Evolutionary conservation across 2,113 vertebrate species (phyloP).

Genomic region (Albula goreensis): DNA sequence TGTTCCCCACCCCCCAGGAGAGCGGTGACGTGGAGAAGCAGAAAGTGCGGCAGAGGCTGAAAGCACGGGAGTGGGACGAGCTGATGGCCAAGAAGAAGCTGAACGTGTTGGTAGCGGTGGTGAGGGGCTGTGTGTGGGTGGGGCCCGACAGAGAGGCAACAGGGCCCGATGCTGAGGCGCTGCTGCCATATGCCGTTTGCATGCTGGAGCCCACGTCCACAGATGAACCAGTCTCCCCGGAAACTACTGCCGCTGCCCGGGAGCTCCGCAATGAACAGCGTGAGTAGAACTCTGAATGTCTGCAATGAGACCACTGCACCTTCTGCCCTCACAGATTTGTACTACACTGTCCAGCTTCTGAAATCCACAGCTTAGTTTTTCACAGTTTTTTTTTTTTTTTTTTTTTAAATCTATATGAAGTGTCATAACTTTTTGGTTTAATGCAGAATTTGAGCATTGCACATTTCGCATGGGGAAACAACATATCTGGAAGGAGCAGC

Average conservation of each 20-base stretch:
- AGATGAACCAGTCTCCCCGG: slow-evolving; percentile 71
- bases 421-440: no score
- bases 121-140: slow-evolving; percentile 86
- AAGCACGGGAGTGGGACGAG: slow-evolving; percentile 95
- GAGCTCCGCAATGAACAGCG: slow-evolving; percentile 77
- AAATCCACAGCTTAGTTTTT: no score
- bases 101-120: slow-evolving; percentile 80
- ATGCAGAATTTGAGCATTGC: no score
- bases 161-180: slow-evolving; percentile 50
- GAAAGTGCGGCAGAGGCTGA: slow-evolving; percentile 87
- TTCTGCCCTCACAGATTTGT: no score
- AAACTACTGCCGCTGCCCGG: slow-evolving; percentile 53
- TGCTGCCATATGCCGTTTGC: slow-evolving; percentile 76
- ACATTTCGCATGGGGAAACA: no score
- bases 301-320: no score
- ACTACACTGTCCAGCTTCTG: no score
- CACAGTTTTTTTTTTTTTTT: no score
- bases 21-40: slow-evolving; percentile 86
- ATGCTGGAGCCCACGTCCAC: slow-evolving; percentile 70
- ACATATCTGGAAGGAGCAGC: no score
- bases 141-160: slow-evolving; percentile 55
- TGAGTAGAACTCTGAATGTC: slow-evolving; percentile 61
- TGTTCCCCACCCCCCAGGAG: slow-evolving; percentile 65
- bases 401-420: no score
- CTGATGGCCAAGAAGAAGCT: slow-evolving; percentile 88